Base-by-base conservation (phyloP, 2,888 invertebrate genomes). In the Brachynemurus nebulosus region DNA sequence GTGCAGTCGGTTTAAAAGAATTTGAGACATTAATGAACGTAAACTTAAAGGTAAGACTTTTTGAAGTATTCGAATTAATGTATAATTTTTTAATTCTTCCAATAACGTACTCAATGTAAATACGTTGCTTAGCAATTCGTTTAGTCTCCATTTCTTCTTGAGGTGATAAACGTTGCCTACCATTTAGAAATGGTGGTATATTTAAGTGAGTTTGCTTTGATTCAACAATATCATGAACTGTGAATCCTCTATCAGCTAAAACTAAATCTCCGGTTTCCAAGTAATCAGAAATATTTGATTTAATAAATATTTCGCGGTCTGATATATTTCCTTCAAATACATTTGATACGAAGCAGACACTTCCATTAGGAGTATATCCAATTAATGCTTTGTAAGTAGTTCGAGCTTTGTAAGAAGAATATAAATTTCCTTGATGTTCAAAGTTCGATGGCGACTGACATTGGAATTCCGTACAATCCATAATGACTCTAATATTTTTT, bases 161-260 rank as follows among this genome's bases (percentile, higher is more conserved):
- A 11, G 33, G 18, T 16, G 5, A 19, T 41, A 42, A 25, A 5
- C 18, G 27, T n/a, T 39, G n/a, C 25, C 17, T 25, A n/a, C 45
- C 41, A 21, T 38, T 17, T 27, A 21, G 23, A 33, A 45, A 42
- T 39, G 45, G 16, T 17, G 40, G 42, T 12, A 42, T 45, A 27
- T 38, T 25, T 3, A 46, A 17, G 17, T 38, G 17, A 16, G 44
- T 44, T 33, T 38, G 39, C 12, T 35, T 23, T 2, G 36, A n/a
- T 33, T 21, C 44, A 37, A 45, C 19, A 19, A 35, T 12, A 4
- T 43, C 45, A 21, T 19, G 25, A 4, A 45, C 34, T 11, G 4
- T 35, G 30, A 45, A 45, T 12, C 36, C 42, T 34, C 21, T 17
- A 35, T 41, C 45, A 17, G 41, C 45, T n/a, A 45, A 11, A 23